Conservation (phyloP, 2,888 invertebrate genomes). For the Portevinia maculata region DNA sequence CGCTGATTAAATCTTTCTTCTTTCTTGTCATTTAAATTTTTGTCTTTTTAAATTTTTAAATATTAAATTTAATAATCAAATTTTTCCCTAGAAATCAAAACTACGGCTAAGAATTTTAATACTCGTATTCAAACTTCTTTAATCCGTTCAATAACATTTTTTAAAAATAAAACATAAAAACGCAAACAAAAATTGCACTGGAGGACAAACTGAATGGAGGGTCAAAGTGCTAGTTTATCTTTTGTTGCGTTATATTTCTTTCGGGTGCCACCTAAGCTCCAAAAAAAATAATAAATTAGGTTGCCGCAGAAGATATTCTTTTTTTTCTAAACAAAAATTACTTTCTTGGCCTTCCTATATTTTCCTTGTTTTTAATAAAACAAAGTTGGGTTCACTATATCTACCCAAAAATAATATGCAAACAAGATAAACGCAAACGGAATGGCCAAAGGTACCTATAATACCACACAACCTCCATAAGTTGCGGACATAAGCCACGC, state of each 20-base stretch:
- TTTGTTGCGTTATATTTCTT: constrained; percentile 1
- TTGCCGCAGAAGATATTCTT: not conserved
- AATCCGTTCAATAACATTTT: constrained; percentile 5
- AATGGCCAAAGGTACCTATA: not conserved
- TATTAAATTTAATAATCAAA: too few species aligned
- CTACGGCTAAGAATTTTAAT: too few species aligned
- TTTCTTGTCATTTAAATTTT: too few species aligned
- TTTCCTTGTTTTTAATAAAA: constrained; percentile 36
- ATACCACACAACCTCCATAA: not conserved
- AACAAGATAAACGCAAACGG: constrained; percentile 21
- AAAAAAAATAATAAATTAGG: constrained; percentile 31
- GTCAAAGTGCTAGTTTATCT: constrained; percentile 1
- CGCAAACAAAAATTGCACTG: not conserved
- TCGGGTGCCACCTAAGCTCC: constrained; percentile 13
- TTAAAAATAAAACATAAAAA: not conserved
- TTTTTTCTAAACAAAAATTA: constrained; percentile 11
- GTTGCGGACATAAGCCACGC: not conserved
- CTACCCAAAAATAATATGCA: not conserved
- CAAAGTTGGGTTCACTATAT: constrained; percentile 12
- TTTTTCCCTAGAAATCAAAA: too few species aligned
- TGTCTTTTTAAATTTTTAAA: too few species aligned
- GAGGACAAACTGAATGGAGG: constrained; percentile 5
- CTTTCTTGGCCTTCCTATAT: constrained; percentile 1
- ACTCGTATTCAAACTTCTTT: constrained; percentile 11
- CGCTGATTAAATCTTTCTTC: too few species aligned